Percentiles rank a stretch among this genome's conserved stretches.
phyloP scores from a whole-genome alignment of 2,113 vertebrate genomes.

The Coptodon bakossiorum region DNA sequence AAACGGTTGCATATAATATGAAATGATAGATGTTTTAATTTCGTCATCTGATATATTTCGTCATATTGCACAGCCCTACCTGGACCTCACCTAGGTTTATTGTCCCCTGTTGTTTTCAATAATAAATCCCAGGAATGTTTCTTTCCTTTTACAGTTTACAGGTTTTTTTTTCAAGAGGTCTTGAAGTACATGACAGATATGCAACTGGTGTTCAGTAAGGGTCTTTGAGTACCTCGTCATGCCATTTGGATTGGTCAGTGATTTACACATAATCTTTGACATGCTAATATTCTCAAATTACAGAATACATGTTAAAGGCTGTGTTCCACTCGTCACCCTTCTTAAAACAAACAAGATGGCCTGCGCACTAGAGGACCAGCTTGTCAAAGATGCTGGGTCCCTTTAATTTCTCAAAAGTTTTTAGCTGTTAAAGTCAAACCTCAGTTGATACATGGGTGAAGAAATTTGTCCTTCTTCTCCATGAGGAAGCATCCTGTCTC shows the following conservation, averaged over 20 bases:
- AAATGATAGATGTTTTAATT: no score
- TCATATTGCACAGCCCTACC: no score
- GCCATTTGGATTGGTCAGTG: not conserved
- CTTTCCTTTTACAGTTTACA: no score
- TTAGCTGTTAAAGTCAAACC: not conserved
- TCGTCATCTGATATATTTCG: no score
- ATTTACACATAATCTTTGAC: not conserved
- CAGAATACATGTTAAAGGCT: not conserved
- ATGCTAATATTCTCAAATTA: not conserved
- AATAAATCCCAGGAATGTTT: no score
- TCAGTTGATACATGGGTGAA: not conserved
- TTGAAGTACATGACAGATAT: not conserved
- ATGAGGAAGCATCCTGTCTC: not conserved
- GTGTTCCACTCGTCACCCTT: not conserved
- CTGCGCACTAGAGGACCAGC: not conserved
- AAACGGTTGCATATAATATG: no score
- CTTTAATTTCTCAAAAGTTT: not conserved
- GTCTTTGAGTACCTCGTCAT: not conserved
- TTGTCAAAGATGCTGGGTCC: not conserved
- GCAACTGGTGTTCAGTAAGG: not conserved
- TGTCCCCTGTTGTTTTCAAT: no score
- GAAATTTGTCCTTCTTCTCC: no score
- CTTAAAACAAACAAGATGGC: not conserved
- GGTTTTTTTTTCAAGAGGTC: not conserved
- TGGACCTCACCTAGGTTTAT: no score